phyloP scores from a whole-genome alignment of 2,113 vertebrate genomes.

The Ibidorhyncha struthersii region DNA sequence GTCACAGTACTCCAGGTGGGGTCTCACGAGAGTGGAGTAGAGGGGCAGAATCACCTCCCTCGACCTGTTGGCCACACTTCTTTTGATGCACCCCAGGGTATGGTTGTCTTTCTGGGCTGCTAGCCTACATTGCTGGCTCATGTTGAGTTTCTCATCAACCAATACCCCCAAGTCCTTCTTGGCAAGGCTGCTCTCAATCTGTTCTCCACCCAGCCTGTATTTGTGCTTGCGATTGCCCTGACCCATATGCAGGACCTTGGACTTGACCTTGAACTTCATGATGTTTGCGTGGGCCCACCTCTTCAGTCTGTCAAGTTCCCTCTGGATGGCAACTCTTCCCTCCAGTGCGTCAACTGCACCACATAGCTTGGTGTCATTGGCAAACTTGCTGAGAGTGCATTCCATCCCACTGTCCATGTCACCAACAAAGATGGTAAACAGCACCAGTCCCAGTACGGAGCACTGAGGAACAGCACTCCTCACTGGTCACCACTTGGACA shows the following conservation, averaged over 20 bases:
- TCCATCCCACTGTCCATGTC: too few species aligned
- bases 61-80: background rate
- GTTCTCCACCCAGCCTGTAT: background rate
- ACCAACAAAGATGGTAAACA: too few species aligned
- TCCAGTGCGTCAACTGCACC: too few species aligned
- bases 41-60: background rate
- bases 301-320: too few species aligned
- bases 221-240: too few species aligned
- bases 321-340: too few species aligned
- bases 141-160: background rate
- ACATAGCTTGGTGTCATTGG: too few species aligned
- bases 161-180: background rate
- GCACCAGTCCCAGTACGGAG: too few species aligned
- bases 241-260: background rate
- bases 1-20: background rate
- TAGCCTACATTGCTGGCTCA: background rate
- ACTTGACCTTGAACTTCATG: background rate
- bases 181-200: background rate
- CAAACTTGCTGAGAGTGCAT: too few species aligned
- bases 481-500: too few species aligned
- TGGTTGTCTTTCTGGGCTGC: background rate
- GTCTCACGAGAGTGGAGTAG: background rate
- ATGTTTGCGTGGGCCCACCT: background rate
- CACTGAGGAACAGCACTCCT: too few species aligned
- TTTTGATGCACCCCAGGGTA: background rate